phyloP scores from a whole-genome alignment of 2,888 invertebrate species.

The Seira musarum region DNA sequence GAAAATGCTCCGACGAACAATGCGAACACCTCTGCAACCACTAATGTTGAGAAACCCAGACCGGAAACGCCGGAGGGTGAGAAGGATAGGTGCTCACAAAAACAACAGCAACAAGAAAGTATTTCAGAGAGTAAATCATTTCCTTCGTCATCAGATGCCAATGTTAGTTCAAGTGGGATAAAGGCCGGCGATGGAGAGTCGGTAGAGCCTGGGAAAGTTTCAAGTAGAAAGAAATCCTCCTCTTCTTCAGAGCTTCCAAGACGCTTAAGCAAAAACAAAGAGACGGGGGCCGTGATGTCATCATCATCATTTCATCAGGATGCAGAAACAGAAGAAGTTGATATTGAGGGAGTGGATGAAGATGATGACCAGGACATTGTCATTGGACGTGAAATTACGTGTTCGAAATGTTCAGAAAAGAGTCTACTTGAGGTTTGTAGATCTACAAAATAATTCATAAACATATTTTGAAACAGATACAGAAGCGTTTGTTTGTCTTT shows the following conservation, averaged over 20 bases:
- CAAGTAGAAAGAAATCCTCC: slow-evolving; percentile 41
- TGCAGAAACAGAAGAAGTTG: slow-evolving; percentile 41
- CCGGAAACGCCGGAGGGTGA: slow-evolving; percentile 54
- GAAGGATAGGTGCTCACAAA: slow-evolving; percentile 47
- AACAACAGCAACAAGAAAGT: slow-evolving; percentile 19
- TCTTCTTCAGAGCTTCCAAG: slow-evolving; percentile 36
- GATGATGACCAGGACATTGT: slow-evolving; percentile 47
- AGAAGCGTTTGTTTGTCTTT: slow-evolving; percentile 5
- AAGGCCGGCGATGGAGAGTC: slow-evolving; percentile 7
- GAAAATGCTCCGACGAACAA: background rate
- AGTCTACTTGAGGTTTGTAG: slow-evolving; percentile 46
- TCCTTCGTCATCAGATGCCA: slow-evolving; percentile 8
- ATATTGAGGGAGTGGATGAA: slow-evolving; percentile 46
- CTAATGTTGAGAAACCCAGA: slow-evolving; percentile 45
- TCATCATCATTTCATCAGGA: background rate
- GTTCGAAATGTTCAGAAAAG: slow-evolving; percentile 49
- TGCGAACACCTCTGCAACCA: background rate
- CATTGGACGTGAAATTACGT: slow-evolving; percentile 49
- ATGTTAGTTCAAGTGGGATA: background rate
- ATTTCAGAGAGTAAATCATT: slow-evolving; percentile 10
- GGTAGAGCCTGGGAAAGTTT: slow-evolving; percentile 30
- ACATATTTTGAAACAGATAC: background rate
- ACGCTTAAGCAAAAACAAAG: slow-evolving; percentile 50
- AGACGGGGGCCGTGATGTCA: slow-evolving; percentile 11
- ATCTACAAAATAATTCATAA: background rate